Conservation (phyloP, 2,797 vertebrate genomes). For the Poeciliopsis presidionis region DNA sequence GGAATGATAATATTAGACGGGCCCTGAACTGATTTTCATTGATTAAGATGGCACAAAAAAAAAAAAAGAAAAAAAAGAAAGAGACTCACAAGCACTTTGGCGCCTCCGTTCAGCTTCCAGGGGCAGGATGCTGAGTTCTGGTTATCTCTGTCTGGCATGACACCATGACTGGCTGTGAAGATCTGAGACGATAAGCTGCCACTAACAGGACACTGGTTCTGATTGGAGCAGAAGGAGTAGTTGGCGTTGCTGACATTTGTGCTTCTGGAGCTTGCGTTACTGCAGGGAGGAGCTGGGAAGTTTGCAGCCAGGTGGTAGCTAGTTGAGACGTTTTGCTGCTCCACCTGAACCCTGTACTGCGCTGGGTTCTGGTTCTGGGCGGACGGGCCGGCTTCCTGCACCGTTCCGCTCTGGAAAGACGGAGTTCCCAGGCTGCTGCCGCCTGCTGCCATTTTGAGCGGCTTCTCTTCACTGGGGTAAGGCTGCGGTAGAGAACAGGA, state of each 20-base stretch:
- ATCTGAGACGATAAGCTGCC: slow-evolving; percentile 56
- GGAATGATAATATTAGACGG: slow-evolving; percentile 16
- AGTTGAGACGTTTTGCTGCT: slow-evolving; percentile 52
- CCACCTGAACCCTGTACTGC: slow-evolving; percentile 53
- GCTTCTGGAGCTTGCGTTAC: slow-evolving; percentile 53
- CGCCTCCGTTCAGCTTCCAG: slow-evolving; percentile 79
- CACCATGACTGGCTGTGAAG: slow-evolving; percentile 65
- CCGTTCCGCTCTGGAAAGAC: slow-evolving; percentile 52
- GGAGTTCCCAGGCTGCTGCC: slow-evolving; percentile 53
- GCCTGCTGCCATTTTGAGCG: slow-evolving; percentile 67
- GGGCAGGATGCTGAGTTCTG: slow-evolving; percentile 76
- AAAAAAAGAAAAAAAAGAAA: neutral
- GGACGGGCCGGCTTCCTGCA: slow-evolving; percentile 44
- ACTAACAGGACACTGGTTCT: slow-evolving; percentile 68
- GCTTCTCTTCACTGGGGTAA: slow-evolving; percentile 76
- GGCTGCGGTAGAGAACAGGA: slow-evolving; percentile 64
- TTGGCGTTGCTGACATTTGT: slow-evolving; percentile 64
- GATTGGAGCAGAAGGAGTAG: slow-evolving; percentile 70
- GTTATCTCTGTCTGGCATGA: slow-evolving; percentile 47
- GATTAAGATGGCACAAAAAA: neutral
- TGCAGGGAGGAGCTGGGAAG: slow-evolving; percentile 49
- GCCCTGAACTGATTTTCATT: neutral
- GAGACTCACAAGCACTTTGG: slow-evolving; percentile 82
- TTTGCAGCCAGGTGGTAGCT: slow-evolving; percentile 60
- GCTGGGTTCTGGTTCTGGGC: slow-evolving; percentile 30